Percentiles rank a stretch among this genome's conserved stretches.
Conservation (phyloP, 1,140 invertebrate species). For the Plectrocnemia conspersa region DNA sequence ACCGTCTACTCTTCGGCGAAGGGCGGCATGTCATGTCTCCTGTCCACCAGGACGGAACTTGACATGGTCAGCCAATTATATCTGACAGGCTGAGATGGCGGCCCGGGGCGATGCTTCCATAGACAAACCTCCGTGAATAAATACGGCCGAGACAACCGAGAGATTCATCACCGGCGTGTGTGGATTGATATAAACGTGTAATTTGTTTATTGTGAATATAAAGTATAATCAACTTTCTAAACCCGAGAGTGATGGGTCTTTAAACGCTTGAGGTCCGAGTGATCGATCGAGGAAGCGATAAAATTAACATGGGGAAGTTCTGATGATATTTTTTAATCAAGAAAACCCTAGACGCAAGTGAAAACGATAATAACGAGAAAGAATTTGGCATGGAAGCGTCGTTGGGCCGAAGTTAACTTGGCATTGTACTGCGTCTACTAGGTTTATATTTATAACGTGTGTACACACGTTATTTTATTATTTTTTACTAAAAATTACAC, state of each 20-base stretch:
- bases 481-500: too few species aligned
- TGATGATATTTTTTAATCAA: background rate
- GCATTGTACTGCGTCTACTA: constrained; percentile 21
- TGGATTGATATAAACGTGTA: too few species aligned
- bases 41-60: constrained; percentile 27
- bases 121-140: too few species aligned
- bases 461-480: too few species aligned
- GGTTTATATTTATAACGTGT: too few species aligned
- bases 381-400: constrained; percentile 27
- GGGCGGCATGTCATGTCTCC: constrained; percentile 38
- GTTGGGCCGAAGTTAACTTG: constrained; percentile 18
- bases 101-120: too few species aligned
- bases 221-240: too few species aligned
- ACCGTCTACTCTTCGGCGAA: constrained; percentile 45
- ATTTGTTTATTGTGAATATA: too few species aligned
- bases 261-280: too few species aligned
- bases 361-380: constrained; percentile 31
- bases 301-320: background rate
- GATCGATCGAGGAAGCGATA: background rate
- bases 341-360: constrained; percentile 24
- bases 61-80: constrained; percentile 55
- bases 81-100: constrained; percentile 48
- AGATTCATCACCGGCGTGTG: too few species aligned
- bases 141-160: too few species aligned
- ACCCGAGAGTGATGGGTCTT: too few species aligned